Evolutionary conservation across 23 tunicate genomes (phyloP).

Genomic region (Styela plicata): DNA sequence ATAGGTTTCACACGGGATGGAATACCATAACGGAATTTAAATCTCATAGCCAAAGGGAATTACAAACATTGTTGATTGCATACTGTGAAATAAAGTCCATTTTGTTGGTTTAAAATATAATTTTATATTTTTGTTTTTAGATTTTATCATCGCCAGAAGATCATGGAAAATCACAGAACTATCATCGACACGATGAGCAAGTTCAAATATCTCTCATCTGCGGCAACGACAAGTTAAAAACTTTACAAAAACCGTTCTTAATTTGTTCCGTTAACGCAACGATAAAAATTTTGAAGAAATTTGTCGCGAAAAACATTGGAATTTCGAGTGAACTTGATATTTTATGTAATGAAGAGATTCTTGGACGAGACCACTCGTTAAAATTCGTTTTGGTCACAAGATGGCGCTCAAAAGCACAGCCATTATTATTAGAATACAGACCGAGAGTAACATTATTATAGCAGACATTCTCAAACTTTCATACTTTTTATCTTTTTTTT

Average conservation of each 20-base stretch:
- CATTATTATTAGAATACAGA: constrained; percentile 68
- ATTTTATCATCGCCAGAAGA: constrained; percentile 16
- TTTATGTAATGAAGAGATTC: constrained; percentile 89
- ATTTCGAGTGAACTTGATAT: constrained; percentile 68
- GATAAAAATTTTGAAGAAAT: constrained; percentile 77
- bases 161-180: constrained; percentile 47
- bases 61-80: no score
- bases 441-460: constrained; percentile 54
- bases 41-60: no score
- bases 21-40: no score
- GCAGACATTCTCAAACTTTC: no score
- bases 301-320: constrained; percentile 76
- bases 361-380: constrained; percentile 85
- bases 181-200: constrained; percentile 83
- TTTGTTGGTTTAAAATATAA: no score
- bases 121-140: not conserved
- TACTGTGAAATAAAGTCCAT: no score
- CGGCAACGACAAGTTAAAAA: constrained; percentile 39
- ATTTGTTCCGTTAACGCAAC: constrained; percentile 81
- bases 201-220: constrained; percentile 58
- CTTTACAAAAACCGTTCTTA: constrained; percentile 60
- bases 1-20: no score
- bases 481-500: no score
- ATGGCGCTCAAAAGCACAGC: constrained; percentile 81
- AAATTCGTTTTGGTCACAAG: constrained; percentile 72